Conservation (phyloP, 1,140 invertebrate species). For the Helicoverpa zea region DNA sequence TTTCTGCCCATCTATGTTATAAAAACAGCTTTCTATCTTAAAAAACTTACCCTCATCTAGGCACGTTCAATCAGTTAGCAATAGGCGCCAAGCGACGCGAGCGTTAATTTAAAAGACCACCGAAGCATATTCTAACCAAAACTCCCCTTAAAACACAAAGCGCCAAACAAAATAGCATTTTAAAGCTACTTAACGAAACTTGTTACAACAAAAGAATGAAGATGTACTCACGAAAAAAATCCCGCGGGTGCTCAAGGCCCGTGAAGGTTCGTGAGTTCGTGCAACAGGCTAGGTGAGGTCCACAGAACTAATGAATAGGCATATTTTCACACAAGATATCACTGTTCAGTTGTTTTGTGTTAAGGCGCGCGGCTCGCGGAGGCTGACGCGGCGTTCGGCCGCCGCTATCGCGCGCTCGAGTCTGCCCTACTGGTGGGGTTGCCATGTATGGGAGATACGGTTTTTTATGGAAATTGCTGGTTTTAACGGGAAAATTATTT, state of each 20-base stretch:
- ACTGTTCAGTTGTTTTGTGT: conserved; percentile 58
- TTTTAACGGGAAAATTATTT: not conserved
- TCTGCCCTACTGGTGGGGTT: conserved; percentile 63
- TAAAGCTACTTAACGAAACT: conserved; percentile 29
- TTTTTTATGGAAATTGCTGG: not conserved
- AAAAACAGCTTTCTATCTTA: not conserved
- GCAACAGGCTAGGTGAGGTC: conserved; percentile 64
- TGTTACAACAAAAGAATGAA: conserved; percentile 68
- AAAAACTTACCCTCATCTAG: not conserved
- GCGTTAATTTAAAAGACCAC: conserved; percentile 8
- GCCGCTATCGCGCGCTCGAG: conserved; percentile 72
- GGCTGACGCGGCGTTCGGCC: conserved; percentile 71
- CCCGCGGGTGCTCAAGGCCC: conserved; percentile 39
- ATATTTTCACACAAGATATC: conserved; percentile 70
- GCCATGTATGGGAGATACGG: not conserved
- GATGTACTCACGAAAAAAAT: conserved; percentile 70
- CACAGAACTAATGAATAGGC: conserved; percentile 64
- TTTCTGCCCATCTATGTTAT: too few species aligned
- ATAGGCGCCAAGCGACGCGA: conserved; percentile 1
- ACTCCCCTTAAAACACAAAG: not conserved
- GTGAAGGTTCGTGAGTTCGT: conserved; percentile 39
- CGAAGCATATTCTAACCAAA: not conserved
- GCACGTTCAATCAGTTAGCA: conserved; percentile 10
- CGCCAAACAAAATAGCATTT: conserved; percentile 28
- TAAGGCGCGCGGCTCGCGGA: conserved; percentile 53